Conservation (phyloP, 2,888 invertebrate species). For the Celastrina argiolus region DNA sequence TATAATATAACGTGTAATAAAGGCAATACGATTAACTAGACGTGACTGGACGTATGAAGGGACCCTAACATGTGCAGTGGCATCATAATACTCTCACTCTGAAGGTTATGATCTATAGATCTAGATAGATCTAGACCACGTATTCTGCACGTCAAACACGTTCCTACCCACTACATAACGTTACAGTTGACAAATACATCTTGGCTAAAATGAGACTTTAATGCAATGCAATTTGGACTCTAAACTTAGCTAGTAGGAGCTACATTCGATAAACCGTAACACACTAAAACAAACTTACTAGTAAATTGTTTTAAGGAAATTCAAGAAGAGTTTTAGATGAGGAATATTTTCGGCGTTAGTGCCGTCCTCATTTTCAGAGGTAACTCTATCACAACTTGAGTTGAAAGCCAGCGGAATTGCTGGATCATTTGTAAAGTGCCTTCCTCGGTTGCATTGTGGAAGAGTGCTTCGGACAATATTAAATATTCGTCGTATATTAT, state of each 20-base stretch:
- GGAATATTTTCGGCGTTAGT: not conserved
- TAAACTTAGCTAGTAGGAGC: not conserved
- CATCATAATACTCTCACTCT: no score
- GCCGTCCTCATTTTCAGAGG: not conserved
- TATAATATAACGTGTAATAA: no score
- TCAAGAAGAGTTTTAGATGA: conserved; percentile 13
- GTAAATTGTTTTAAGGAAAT: conserved; percentile 23
- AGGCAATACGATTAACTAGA: no score
- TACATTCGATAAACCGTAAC: not conserved
- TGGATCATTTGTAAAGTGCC: not conserved
- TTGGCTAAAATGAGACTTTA: conserved; percentile 10
- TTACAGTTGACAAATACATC: conserved; percentile 33
- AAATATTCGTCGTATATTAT: no score
- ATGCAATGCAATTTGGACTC: not conserved
- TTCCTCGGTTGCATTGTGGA: conserved; percentile 4
- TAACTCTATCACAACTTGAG: conserved; percentile 8
- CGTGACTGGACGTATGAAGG: no score
- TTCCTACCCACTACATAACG: conserved; percentile 26
- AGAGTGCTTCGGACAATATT: not conserved
- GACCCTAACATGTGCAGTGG: no score
- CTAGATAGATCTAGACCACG: conserved; percentile 24
- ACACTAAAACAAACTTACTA: conserved; percentile 9
- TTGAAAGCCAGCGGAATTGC: not conserved
- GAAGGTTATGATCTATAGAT: conserved; percentile 23
- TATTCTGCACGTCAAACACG: conserved; percentile 32